Evolutionary conservation across 2,888 invertebrate genomes (phyloP), one percentile per base, ranked within the genome.

Genomic region (Catocala sponsa): DNA sequence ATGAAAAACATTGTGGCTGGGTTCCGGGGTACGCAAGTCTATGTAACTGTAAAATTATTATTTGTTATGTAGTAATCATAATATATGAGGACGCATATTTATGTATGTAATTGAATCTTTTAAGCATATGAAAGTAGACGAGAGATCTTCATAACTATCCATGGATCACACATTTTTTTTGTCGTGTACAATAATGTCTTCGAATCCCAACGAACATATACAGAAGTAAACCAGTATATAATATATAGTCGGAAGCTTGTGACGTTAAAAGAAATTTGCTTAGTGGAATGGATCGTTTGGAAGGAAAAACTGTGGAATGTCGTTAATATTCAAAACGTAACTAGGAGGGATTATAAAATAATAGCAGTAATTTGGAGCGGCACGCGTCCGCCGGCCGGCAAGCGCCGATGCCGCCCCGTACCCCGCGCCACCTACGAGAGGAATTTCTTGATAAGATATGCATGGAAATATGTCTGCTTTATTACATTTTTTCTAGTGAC

Each of bases 251-350:
- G 83, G 85, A 88, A 89, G 80, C 81, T 77, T 83, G 83, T 84
- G 84, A 85, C 85, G 85, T 84, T 82, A 78, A 80, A 86, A 85
- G 86, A 90, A 91, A 89, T 88, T 91, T 85, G 83, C 82, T 83
- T 81, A 74, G 83, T 77, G 84, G 85, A 89, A 89, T 89, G 87
- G 89, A 85, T 87, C 85, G 86, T 82, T 83, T 77, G 81, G 79
- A 86, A 81, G 87, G 88, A 87, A 89, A 25, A 87, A 87, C 88
- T 85, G 78, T 81, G 92, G 94, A 93, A 94, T 94, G 91, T 90
- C 87, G 94, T 94, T 94, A 94, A 94, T 94, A 94, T 94, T 94
- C 93, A 89, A 91, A 92, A 90, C 92, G 89, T 92, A 91, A 92
- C 90, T 90, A 89, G 90, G 93, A 91, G 92, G 94, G 91, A 92